These are phyloP conservation scores for Tigriopus japonicus DNA, from an alignment of 1,140 invertebrate genomes.

Conservation along the genomic window DNA sequence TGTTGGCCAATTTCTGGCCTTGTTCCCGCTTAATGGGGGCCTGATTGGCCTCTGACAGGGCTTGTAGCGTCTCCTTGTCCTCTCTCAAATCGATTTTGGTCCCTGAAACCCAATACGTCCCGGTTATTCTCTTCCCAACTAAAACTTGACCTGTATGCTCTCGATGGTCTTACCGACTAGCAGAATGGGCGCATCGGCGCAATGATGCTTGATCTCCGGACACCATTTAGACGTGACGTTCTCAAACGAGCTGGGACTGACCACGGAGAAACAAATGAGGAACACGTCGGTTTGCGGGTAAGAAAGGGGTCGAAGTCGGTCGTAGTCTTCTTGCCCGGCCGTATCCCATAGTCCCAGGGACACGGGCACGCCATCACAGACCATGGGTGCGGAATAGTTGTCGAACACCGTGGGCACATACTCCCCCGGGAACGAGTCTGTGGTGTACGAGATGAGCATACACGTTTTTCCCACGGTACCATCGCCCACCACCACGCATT, in stretches of 20 bases:
- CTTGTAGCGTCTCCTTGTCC: conserved; percentile 74
- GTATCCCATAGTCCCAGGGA: conserved; percentile 88
- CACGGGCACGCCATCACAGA: conserved; percentile 90
- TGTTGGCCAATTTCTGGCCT: conserved; percentile 84
- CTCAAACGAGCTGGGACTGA: conserved; percentile 94
- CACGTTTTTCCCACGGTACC: conserved; percentile 96
- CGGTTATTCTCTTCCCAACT: conserved; percentile 1
- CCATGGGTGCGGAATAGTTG: conserved; percentile 93
- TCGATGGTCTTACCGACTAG: conserved; percentile 58
- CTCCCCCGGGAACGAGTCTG: conserved; percentile 95
- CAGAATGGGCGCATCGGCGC: conserved; percentile 92
- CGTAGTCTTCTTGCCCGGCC: conserved; percentile 85
- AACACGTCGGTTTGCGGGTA: conserved; percentile 97
- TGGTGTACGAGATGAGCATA: conserved; percentile 96
- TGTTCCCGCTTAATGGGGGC: conserved; percentile 84
- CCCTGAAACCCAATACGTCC: conserved; percentile 29
- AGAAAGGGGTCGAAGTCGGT: conserved; percentile 75
- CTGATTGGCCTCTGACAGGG: conserved; percentile 75
- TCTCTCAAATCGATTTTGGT: conserved; percentile 91
- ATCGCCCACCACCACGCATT: conserved; percentile 87
- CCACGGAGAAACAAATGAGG: conserved; percentile 94
- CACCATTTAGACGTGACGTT: conserved; percentile 98
- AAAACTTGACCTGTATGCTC: background rate
- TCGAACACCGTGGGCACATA: conserved; percentile 96
- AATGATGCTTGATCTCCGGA: conserved; percentile 96